These are phyloP conservation scores for Allobates femoralis DNA, from an alignment of 2,797 vertebrate genomes.

Conservation along the genomic window DNA sequence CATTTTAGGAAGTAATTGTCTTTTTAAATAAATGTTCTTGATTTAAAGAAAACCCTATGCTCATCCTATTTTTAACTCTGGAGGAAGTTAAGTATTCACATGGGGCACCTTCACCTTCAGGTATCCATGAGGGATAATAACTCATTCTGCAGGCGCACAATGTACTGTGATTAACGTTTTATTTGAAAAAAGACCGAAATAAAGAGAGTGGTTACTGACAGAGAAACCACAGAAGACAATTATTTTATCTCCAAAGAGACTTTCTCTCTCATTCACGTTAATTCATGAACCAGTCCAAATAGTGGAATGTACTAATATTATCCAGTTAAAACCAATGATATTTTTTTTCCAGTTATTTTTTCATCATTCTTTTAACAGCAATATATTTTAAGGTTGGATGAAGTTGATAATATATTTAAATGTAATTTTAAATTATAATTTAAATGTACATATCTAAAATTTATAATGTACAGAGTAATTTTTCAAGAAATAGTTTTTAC, in stretches of 20 bases:
- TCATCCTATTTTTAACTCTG: slow-evolving; percentile 54
- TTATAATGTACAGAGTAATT: not conserved
- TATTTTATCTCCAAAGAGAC: slow-evolving; percentile 56
- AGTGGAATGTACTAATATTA: slow-evolving; percentile 25
- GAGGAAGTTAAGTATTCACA: slow-evolving; percentile 60
- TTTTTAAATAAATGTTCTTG: slow-evolving; percentile 57
- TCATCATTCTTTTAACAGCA: not conserved
- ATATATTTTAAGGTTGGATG: not conserved
- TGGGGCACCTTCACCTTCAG: slow-evolving; percentile 61
- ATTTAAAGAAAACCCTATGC: slow-evolving; percentile 42
- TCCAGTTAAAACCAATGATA: not conserved
- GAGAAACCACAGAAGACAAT: slow-evolving; percentile 54
- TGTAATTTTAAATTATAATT: not conserved
- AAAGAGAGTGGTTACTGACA: slow-evolving; percentile 48
- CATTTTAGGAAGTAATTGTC: slow-evolving; percentile 49
- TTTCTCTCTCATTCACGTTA: slow-evolving; percentile 53
- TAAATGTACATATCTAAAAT: not conserved
- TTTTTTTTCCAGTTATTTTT: not conserved
- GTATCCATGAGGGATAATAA: slow-evolving; percentile 58
- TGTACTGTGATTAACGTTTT: slow-evolving; percentile 60
- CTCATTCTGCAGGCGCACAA: slow-evolving; percentile 60
- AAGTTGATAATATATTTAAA: not conserved
- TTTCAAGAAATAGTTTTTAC: no score
- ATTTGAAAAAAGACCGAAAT: slow-evolving; percentile 62
- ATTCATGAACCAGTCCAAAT: slow-evolving; percentile 37